Percentiles rank a stretch among this genome's conserved stretches.
Conservation (phyloP, 2,113 vertebrate genomes). For the Okapia johnstoni region DNA sequence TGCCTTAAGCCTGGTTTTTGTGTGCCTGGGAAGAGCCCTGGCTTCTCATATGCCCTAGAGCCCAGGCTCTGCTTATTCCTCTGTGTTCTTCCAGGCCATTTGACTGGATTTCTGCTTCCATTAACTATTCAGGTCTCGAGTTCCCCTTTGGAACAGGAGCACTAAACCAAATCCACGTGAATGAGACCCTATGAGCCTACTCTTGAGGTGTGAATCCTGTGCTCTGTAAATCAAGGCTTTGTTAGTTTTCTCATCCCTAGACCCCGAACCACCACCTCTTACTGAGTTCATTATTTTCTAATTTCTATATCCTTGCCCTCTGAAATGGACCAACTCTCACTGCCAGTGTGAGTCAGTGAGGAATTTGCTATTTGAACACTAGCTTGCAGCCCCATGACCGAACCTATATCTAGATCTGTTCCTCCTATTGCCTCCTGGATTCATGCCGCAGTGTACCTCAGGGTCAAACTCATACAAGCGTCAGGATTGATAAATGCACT, state of each 20-base stretch:
- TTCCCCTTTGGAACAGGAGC: neutral
- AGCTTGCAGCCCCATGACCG: neutral
- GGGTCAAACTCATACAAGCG: neutral
- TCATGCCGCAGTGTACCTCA: neutral
- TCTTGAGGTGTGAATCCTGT: neutral
- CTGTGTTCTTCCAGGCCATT: neutral
- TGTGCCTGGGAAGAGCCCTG: neutral
- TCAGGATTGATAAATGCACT: neutral
- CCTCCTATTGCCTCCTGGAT: neutral
- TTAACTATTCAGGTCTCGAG: neutral
- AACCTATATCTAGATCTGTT: neutral
- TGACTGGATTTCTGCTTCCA: neutral
- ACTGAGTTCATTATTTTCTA: neutral
- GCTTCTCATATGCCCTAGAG: neutral
- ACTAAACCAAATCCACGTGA: neutral
- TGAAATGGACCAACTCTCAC: neutral
- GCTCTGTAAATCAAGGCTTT: neutral
- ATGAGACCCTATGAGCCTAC: neutral
- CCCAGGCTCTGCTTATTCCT: neutral
- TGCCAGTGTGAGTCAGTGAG: neutral
- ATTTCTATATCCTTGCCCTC: neutral
- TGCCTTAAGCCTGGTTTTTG: neutral
- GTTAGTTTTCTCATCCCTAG: neutral
- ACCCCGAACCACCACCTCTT: neutral
- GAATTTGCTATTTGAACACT: neutral